phyloP scores from a whole-genome alignment of 2,113 vertebrate genomes.

The Austrofundulus limnaeus region DNA sequence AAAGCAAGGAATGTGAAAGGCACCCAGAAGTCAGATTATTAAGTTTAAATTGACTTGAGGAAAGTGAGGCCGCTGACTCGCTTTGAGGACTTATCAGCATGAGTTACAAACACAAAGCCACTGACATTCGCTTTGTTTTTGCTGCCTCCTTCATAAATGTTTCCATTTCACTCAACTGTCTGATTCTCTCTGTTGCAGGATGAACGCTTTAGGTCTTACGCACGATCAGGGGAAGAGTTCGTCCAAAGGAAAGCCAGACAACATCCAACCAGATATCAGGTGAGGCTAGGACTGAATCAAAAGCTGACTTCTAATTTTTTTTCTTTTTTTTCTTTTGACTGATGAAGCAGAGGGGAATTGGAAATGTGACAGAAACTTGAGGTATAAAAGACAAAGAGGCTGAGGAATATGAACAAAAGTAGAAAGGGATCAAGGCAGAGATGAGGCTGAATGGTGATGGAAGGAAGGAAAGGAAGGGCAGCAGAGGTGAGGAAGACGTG shows the following conservation, averaged over 20 bases:
- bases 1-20: conserved; percentile 15
- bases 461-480: neutral
- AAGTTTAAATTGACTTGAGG: conserved; percentile 7
- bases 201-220: conserved; percentile 83
- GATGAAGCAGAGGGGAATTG: neutral
- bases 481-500: neutral
- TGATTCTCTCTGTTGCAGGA: conserved; percentile 75
- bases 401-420: conserved; percentile 13
- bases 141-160: conserved; percentile 7
- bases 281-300: conserved; percentile 59
- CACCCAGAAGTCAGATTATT: conserved; percentile 4
- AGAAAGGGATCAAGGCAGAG: neutral
- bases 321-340: neutral
- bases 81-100: neutral
- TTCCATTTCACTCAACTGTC: conserved; percentile 15
- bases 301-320: neutral
- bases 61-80: conserved; percentile 9
- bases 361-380: neutral
- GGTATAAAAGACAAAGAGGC: neutral
- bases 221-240: conserved; percentile 83
- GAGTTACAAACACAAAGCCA: conserved; percentile 3
- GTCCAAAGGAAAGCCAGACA: conserved; percentile 85
- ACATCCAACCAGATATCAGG: conserved; percentile 94
- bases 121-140: conserved; percentile 10
- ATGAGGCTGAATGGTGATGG: conserved; percentile 3